Conservation (phyloP, 2,797 vertebrate species). For the Taeniopygia guttata region DNA sequence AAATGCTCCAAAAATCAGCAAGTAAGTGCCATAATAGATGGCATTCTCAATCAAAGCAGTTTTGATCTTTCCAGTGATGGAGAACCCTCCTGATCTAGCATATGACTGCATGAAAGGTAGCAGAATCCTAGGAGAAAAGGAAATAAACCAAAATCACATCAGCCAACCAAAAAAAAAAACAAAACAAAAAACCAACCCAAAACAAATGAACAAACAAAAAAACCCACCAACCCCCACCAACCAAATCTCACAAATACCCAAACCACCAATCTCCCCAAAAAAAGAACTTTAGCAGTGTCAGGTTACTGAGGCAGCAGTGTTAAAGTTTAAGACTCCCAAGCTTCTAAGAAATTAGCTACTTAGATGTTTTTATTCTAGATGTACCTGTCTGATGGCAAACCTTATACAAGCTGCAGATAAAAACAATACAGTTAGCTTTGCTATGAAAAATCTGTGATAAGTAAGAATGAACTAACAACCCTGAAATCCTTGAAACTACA, state of each 20-base stretch:
- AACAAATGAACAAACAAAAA: neutral
- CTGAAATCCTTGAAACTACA: neutral
- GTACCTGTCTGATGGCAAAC: neutral
- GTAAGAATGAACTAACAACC: neutral
- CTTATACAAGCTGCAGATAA: neutral
- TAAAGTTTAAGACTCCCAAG: neutral
- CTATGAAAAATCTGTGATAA: neutral
- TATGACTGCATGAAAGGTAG: constrained; percentile 99
- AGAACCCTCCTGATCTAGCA: constrained; percentile 94
- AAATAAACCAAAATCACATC: neutral
- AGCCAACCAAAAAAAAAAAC: neutral
- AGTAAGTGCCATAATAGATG: constrained; percentile 96
- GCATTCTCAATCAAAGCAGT: constrained; percentile 96
- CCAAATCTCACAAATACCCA: neutral
- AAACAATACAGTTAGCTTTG: neutral
- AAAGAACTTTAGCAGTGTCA: neutral
- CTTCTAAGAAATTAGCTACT: neutral
- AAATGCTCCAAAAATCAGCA: constrained; percentile 95
- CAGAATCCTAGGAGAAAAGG: constrained; percentile 82
- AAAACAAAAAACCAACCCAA: too few species aligned
- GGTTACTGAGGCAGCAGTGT: neutral
- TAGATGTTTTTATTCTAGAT: neutral
- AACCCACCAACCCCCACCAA: neutral
- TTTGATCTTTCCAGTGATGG: constrained; percentile 94
- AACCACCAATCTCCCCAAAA: neutral